A percentile compares a stretch with the other conserved stretches of the same genome.
phyloP scores from a whole-genome alignment of 2,797 vertebrate species.

The Alcedo atthis region DNA sequence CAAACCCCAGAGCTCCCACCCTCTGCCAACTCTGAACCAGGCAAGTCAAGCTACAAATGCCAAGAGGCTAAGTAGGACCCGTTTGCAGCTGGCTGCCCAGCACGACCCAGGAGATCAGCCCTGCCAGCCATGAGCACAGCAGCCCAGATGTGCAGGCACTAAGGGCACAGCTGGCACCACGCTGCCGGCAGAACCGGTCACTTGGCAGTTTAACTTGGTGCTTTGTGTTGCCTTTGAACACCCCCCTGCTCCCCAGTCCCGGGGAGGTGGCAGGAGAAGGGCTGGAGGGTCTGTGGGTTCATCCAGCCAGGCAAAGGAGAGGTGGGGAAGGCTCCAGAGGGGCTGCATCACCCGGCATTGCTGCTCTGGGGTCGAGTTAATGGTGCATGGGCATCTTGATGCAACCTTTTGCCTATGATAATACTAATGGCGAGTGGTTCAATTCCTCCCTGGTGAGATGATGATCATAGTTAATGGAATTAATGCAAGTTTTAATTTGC shows the following conservation, averaged over 20 bases:
- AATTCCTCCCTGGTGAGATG: conserved; percentile 47
- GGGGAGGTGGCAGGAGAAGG: background rate
- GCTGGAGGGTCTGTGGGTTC: background rate
- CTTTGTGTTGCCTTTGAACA: conserved; percentile 16
- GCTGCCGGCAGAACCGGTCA: conserved; percentile 18
- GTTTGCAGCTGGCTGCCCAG: background rate
- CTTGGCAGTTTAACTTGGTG: conserved; percentile 68
- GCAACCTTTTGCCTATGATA: background rate
- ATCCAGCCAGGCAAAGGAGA: background rate
- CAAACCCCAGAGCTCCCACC: background rate
- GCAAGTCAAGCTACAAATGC: background rate
- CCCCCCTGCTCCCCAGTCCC: background rate
- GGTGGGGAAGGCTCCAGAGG: background rate
- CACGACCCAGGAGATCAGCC: background rate
- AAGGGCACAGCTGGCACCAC: conserved; percentile 62
- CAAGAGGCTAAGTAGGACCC: background rate
- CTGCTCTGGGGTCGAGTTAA: background rate
- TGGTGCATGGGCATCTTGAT: background rate
- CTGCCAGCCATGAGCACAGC: conserved; percentile 23
- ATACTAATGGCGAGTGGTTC: background rate
- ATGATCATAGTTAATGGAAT: conserved; percentile 54
- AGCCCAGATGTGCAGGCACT: conserved; percentile 37
- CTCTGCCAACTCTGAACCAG: fast-evolving
- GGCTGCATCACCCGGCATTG: background rate
- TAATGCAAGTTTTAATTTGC: conserved; percentile 60